Base-by-base conservation (phyloP, 2,888 invertebrate genomes). In the Pseudolycoriella hygida region DNA sequence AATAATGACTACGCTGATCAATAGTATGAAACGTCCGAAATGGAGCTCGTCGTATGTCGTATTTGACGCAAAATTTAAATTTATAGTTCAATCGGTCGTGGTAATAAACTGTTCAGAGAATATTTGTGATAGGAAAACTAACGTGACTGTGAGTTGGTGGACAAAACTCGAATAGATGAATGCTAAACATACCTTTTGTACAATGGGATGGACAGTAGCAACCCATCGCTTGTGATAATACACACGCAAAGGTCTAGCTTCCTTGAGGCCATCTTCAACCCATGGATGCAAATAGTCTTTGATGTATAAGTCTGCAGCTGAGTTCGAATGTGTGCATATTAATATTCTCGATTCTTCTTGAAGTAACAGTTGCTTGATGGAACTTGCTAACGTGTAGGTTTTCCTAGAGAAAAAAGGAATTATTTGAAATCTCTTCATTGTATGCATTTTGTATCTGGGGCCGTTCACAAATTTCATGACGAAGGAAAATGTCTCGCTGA, bases 301-400 rank as follows among this genome's bases (percentile, higher is more conserved):
- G 37, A 87, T 82, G 56, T 87, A 87, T 47, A 86, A 66, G 67
- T 87, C 86, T 10, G 86, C 86, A 12, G 86, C 86, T 55, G 84
- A 85, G 64, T 88, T 87, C 42, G 85, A 86, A 65, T 87, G 86
- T 2, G 87, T 87, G 59, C 87, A 88, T 44, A 88, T 77, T 49
- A 88, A 68, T 44, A 88, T 77, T 55, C 78, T 72, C 19, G 78
- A 74, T 17, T 74, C 69, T 0, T 72, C 67, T 54, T 80, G 76
- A 10, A 68, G 60, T 25, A 82, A 61, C 38, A 84, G 65, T 54
- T 79, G 76, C 53, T 76, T 76, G 37, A 83, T 77, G 1, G 80
- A 80, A 53, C 76, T 75, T 0, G 85, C 85, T 52, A 88, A 64
- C 0, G 87, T 86, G 56, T 80, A 86, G 0, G 87, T 88, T 59